Percentiles rank a stretch among this genome's conserved stretches.
Conservation (phyloP, 2,113 vertebrate species). For the Paramormyrops kingsleyae region DNA sequence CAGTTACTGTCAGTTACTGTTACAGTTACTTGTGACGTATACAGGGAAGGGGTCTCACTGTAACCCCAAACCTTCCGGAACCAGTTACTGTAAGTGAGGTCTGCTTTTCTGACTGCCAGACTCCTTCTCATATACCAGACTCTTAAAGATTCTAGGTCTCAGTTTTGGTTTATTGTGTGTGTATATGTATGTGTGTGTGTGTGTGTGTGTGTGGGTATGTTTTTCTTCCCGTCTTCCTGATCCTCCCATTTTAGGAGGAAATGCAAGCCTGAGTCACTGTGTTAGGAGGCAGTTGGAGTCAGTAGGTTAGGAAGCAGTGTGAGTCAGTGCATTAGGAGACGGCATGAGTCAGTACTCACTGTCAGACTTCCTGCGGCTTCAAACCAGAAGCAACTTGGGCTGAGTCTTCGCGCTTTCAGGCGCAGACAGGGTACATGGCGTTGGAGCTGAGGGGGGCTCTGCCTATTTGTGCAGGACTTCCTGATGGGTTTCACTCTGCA, state of each 20-base stretch:
- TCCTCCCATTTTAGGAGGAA: not conserved
- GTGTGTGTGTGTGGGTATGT: not conserved
- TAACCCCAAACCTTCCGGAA: not conserved
- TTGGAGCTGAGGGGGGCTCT: not conserved
- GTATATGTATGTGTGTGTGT: not conserved
- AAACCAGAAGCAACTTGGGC: not conserved
- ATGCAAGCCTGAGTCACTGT: not conserved
- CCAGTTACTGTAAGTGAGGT: not conserved
- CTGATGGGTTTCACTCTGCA: not conserved
- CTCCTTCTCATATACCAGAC: not conserved
- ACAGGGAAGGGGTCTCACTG: not conserved
- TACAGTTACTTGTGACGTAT: too few species aligned
- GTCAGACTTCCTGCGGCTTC: not conserved
- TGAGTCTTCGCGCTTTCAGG: not conserved
- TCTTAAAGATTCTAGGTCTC: not conserved
- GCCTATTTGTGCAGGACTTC: not conserved
- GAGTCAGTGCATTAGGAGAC: conserved; percentile 5
- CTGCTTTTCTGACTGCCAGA: not conserved
- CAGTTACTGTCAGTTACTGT: too few species aligned
- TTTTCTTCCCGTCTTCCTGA: not conserved
- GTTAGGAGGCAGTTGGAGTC: not conserved
- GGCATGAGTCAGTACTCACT: not conserved
- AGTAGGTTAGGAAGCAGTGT: not conserved
- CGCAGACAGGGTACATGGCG: not conserved
- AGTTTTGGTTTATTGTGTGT: not conserved